Evolutionary conservation across 2,797 vertebrate genomes (phyloP).

Genomic region (Heteromormyrus szaboi): DNA sequence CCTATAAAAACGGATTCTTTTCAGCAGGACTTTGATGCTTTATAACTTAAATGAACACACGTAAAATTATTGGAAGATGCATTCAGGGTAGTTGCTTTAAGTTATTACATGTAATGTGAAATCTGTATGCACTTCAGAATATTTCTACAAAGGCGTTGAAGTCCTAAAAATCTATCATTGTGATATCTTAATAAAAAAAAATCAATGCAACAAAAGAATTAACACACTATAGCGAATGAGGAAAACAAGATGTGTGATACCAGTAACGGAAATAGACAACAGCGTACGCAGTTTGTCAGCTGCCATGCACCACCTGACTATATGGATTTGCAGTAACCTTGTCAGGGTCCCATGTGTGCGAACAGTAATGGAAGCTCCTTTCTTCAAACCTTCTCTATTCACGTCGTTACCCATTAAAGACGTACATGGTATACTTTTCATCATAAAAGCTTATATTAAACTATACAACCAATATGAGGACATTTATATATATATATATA

Average conservation of each 20-base stretch:
- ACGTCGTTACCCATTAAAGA: not conserved
- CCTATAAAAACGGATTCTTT: not conserved
- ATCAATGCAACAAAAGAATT: not conserved
- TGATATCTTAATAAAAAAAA: not conserved
- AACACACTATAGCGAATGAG: not conserved
- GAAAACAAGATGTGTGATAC: not conserved
- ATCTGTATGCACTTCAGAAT: not conserved
- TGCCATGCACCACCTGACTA: not conserved
- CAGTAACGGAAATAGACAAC: slow-evolving; percentile 21
- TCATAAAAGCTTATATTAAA: not conserved
- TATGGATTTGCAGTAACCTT: not conserved
- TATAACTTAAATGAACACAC: not conserved
- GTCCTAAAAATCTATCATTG: not conserved
- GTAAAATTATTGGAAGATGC: not conserved
- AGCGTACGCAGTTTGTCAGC: slow-evolving; percentile 19
- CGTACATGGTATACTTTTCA: not conserved
- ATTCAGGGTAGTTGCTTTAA: not conserved
- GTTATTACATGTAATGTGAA: not conserved
- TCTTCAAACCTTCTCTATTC: not conserved
- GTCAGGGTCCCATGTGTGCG: not conserved
- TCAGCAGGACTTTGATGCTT: not conserved
- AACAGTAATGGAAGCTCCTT: not conserved
- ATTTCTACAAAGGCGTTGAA: not conserved
- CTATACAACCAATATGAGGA: not conserved
- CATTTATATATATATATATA: not conserved